phyloP scores from a whole-genome alignment of 2,797 vertebrate species.

The Tadarida brasiliensis region DNA sequence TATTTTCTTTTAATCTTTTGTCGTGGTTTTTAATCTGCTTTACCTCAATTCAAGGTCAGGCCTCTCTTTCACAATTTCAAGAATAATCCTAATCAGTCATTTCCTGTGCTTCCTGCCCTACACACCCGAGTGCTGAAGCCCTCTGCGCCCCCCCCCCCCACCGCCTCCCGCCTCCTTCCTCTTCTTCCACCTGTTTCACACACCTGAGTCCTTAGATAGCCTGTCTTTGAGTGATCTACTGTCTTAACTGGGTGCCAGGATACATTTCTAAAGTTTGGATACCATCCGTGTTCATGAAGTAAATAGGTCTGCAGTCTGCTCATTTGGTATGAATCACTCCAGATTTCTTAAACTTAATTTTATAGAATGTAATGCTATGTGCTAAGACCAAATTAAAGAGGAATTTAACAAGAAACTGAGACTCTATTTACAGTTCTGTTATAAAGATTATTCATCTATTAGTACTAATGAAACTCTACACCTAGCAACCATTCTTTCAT shows the following conservation, averaged over 20 bases:
- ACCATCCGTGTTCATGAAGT: background rate
- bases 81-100: background rate
- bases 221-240: background rate
- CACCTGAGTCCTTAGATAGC: background rate
- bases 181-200: background rate
- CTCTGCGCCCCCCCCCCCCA: fast-evolving
- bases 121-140: background rate
- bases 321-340: slow-evolving; percentile 4
- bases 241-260: background rate
- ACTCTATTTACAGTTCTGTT: slow-evolving; percentile 10
- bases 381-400: slow-evolving; percentile 32
- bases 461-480: background rate
- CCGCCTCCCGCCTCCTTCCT: background rate
- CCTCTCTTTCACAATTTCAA: background rate
- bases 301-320: background rate
- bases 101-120: background rate
- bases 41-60: background rate
- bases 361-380: background rate
- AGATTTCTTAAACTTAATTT: slow-evolving; percentile 17
- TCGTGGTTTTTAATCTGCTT: slow-evolving; percentile 4
- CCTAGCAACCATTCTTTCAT: background rate
- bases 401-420: slow-evolving; percentile 48
- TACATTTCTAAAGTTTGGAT: background rate
- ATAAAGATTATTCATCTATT: background rate
- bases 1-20: slow-evolving; percentile 35